Percentiles rank a stretch among this genome's conserved stretches.
phyloP scores from a whole-genome alignment of 2,888 invertebrate species.

The Cephus spinipes region DNA sequence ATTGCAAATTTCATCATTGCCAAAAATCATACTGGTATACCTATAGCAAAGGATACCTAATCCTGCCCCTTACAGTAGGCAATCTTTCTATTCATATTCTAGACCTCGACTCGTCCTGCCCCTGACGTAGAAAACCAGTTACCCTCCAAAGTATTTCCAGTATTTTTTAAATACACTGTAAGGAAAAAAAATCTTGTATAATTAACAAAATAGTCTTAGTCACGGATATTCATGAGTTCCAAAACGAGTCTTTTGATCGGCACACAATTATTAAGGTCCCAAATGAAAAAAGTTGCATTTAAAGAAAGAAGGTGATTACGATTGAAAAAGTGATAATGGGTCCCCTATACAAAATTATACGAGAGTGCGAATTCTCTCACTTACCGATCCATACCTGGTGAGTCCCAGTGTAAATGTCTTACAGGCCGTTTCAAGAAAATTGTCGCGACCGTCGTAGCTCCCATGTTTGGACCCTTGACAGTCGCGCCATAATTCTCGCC shows the following conservation, averaged over 20 bases:
- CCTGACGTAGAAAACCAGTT: not conserved
- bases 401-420: not conserved
- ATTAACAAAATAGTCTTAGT: not conserved
- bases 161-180: not conserved
- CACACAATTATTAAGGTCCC: not conserved
- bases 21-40: not conserved
- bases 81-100: not conserved
- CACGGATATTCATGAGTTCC: not conserved
- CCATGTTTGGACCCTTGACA: not conserved
- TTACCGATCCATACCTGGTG: not conserved
- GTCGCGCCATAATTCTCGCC: not conserved
- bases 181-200: not conserved
- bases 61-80: not conserved
- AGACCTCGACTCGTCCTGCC: not conserved
- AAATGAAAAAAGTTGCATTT: not conserved
- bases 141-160: not conserved
- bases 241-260: not conserved
- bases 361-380: not conserved
- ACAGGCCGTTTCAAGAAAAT: not conserved
- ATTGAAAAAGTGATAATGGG: not conserved
- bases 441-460: not conserved
- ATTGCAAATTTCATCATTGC: not conserved
- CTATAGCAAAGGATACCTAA: not conserved
- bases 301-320: not conserved
- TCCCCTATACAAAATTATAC: not conserved